phyloP scores from a whole-genome alignment of 2,113 vertebrate genomes.

The Clupea harengus region DNA sequence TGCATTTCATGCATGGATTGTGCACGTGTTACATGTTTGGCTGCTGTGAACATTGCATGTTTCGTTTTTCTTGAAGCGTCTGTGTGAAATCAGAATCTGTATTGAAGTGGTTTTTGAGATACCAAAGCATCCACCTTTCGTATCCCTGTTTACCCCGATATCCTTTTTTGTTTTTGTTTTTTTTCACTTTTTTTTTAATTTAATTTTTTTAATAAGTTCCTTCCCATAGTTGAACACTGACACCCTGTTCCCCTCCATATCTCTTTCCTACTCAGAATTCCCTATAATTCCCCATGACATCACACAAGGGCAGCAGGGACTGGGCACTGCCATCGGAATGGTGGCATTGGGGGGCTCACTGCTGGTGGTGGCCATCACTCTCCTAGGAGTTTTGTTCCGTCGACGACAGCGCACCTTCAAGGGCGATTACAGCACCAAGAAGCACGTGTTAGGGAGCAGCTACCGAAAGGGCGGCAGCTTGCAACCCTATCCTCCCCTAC shows the following conservation, averaged over 20 bases:
- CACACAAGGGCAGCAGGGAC: slow-evolving; percentile 62
- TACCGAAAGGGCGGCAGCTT: slow-evolving; percentile 78
- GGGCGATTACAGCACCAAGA: slow-evolving; percentile 89
- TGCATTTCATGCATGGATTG: neutral
- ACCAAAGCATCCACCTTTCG: neutral
- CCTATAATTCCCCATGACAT: slow-evolving; percentile 76
- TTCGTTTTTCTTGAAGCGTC: neutral
- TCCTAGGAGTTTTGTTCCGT: slow-evolving; percentile 76
- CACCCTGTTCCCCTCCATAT: slow-evolving; percentile 77
- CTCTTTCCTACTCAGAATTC: slow-evolving; percentile 83
- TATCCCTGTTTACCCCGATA: neutral
- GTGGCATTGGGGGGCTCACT: slow-evolving; percentile 77
- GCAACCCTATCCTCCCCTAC: slow-evolving; percentile 74
- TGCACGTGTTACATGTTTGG: neutral
- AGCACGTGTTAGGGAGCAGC: slow-evolving; percentile 83
- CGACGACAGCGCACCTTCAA: slow-evolving; percentile 85
- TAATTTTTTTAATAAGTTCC: neutral
- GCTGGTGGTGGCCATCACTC: slow-evolving; percentile 75
- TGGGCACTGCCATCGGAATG: slow-evolving; percentile 76
- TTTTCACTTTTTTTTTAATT: neutral
- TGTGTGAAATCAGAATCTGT: neutral
- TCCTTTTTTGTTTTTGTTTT: neutral
- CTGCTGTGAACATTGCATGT: neutral
- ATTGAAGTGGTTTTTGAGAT: neutral
- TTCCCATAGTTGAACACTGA: slow-evolving; percentile 62